A percentile compares a stretch with the other conserved stretches of the same genome.
These are phyloP conservation scores for Pseudopodoces humilis DNA, from an alignment of 2,113 vertebrate species.

Conservation along the genomic window DNA sequence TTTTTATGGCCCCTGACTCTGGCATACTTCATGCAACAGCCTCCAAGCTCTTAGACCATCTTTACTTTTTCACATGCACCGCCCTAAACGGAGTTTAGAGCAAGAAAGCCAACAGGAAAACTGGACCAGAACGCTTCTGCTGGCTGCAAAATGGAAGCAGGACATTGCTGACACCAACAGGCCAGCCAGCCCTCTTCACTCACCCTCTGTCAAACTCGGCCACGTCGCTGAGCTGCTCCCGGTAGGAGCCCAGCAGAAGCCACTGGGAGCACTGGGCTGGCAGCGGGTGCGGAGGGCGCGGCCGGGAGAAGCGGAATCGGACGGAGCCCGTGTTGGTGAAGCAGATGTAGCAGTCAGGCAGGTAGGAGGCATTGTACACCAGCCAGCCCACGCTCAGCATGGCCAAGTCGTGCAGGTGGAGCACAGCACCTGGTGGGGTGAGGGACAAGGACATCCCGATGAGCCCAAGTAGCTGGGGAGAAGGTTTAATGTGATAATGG, in stretches of 20 bases:
- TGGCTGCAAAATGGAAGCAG: too few species aligned
- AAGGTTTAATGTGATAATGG: not conserved
- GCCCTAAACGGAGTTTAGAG: not conserved
- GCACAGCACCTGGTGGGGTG: constrained; percentile 78
- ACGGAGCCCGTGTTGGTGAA: constrained; percentile 57
- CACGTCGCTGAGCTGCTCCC: constrained; percentile 63
- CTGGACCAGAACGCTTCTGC: not conserved
- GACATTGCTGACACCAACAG: rapidly evolving
- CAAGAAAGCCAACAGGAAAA: not conserved
- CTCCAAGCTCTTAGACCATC: rapidly evolving
- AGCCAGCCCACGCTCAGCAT: constrained; percentile 83
- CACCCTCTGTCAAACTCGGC: constrained; percentile 84
- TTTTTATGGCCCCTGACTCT: not conserved
- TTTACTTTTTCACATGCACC: rapidly evolving
- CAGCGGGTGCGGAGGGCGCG: constrained; percentile 24
- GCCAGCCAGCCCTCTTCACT: not conserved
- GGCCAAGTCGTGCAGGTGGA: constrained; percentile 86
- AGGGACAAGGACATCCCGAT: not conserved
- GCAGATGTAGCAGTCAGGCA: constrained; percentile 86
- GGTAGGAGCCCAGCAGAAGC: constrained; percentile 78
- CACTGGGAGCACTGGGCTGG: constrained; percentile 74
- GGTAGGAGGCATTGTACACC: constrained; percentile 87
- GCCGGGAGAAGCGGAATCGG: constrained; percentile 80
- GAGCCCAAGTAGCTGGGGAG: not conserved
- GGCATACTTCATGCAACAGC: not conserved